phyloP scores from a whole-genome alignment of 2,888 invertebrate species.

The Galeruca laticollis region DNA sequence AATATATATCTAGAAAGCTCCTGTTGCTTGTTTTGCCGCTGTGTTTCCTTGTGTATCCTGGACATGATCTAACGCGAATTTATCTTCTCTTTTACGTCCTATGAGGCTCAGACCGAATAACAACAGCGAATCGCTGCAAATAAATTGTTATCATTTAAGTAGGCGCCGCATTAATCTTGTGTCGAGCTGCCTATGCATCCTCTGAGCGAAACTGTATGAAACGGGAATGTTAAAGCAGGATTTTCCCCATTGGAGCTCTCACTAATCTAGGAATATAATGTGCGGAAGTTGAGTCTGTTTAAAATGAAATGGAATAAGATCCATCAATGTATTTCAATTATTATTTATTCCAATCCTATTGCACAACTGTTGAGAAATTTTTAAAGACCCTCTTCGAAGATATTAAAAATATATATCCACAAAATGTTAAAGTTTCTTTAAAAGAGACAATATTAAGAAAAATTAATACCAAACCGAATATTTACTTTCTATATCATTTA shows the following conservation, averaged over 20 bases:
- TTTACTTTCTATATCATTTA: too few species aligned
- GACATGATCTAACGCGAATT: slow-evolving; percentile 6
- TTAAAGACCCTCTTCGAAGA: too few species aligned
- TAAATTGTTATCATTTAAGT: slow-evolving; percentile 45
- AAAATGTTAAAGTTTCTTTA: too few species aligned
- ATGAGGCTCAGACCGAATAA: slow-evolving; percentile 22
- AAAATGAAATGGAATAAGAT: too few species aligned
- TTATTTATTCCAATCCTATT: too few species aligned
- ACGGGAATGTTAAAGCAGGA: background rate
- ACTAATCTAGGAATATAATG: background rate
- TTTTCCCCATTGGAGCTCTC: background rate
- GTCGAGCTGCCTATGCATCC: slow-evolving; percentile 4
- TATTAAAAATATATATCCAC: too few species aligned
- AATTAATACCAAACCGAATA: too few species aligned
- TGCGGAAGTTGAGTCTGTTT: too few species aligned
- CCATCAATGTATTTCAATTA: too few species aligned
- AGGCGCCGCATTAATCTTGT: slow-evolving; percentile 45
- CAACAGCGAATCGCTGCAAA: slow-evolving; percentile 30
- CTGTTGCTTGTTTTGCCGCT: background rate
- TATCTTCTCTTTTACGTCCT: slow-evolving; percentile 15
- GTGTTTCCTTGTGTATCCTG: background rate
- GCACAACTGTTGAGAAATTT: too few species aligned
- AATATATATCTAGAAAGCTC: background rate
- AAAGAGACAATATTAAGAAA: too few species aligned
- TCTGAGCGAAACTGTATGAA: background rate